Conservation (phyloP, 2,797 vertebrate species). For the Pristis pectinata region DNA sequence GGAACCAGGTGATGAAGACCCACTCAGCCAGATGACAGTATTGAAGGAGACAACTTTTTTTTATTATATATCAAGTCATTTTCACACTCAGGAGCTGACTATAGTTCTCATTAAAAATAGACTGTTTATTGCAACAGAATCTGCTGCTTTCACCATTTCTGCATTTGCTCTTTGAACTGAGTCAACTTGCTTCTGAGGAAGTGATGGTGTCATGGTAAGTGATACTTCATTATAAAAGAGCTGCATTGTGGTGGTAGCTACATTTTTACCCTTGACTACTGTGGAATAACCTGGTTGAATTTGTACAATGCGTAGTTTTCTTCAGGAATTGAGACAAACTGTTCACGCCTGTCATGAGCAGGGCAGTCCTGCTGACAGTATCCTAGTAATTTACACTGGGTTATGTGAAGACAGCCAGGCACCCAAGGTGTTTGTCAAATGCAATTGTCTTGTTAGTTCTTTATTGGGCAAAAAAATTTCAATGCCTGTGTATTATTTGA, state of each 20-base stretch:
- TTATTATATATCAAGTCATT: not conserved
- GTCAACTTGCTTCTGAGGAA: not conserved
- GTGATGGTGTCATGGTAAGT: not conserved
- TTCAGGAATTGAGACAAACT: not conserved
- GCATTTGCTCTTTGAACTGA: not conserved
- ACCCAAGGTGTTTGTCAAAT: not conserved
- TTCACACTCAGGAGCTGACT: not conserved
- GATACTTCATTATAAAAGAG: not conserved
- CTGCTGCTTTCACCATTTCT: not conserved
- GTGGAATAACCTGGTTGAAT: not conserved
- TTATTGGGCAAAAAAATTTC: not conserved
- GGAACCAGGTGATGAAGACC: too few relatives aligned
- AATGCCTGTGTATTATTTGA: not conserved
- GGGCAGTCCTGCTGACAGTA: not conserved
- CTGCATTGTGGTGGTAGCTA: not conserved
- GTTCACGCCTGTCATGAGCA: not conserved
- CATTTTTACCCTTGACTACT: not conserved
- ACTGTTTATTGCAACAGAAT: not conserved
- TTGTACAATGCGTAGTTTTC: not conserved
- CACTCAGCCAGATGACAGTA: too few relatives aligned
- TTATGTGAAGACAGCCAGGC: not conserved
- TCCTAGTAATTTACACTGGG: not conserved
- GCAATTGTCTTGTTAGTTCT: not conserved
- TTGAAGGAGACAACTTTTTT: not conserved
- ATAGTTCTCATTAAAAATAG: not conserved